Percentiles rank a stretch among this genome's conserved stretches.
Conservation (phyloP, 2,888 invertebrate genomes). For the Acheta domesticus region DNA sequence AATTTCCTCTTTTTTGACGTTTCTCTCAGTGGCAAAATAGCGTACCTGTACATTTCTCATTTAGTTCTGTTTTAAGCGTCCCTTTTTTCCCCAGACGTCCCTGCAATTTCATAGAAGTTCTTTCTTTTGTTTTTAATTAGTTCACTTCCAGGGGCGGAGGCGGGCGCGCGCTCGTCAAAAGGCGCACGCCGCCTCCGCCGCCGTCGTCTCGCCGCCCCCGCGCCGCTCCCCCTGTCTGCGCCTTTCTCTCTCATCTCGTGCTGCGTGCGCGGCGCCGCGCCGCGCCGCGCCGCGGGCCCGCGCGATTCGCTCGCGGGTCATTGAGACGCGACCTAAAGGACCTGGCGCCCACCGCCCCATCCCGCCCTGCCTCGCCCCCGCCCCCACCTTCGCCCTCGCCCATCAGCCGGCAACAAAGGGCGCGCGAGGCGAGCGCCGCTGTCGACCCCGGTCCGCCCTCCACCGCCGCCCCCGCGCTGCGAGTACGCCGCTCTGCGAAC, state of each 20-base stretch:
- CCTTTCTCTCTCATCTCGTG: background rate
- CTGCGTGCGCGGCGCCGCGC: background rate
- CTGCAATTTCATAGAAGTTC: constrained; percentile 11
- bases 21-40: constrained; percentile 18
- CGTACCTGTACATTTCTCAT: constrained; percentile 18
- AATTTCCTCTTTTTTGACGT: background rate
- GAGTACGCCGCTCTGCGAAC: no score
- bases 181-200: background rate
- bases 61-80: constrained; percentile 18
- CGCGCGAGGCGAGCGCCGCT: no score
- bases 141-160: constrained; percentile 6
- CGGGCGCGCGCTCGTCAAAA: background rate
- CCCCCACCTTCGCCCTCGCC: background rate
- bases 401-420: background rate
- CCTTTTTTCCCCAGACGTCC: background rate
- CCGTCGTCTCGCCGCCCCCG: background rate
- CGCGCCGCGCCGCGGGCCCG: background rate
- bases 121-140: constrained; percentile 18
- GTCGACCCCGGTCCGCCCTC: no score
- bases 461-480: no score
- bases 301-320: background rate
- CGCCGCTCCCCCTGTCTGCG: background rate
- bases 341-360: background rate
- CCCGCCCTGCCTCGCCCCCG: background rate
- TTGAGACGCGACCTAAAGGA: background rate